A percentile compares a stretch with the other conserved stretches of the same genome.
Conservation (phyloP, 2,888 invertebrate species). For the Ormyrus rosae region DNA sequence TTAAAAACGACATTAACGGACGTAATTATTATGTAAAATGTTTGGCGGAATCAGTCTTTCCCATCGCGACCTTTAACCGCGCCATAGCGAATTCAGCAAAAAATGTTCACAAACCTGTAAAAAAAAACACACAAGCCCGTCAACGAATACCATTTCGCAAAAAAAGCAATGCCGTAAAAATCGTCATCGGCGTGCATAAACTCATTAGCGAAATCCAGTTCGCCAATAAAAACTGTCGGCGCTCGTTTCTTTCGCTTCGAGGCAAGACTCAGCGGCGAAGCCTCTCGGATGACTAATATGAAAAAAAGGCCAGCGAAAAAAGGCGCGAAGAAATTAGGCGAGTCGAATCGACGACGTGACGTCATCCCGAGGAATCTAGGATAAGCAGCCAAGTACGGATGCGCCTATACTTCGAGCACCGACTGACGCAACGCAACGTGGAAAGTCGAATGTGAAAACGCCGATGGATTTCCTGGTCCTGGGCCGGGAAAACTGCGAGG, state of each 20-base stretch:
- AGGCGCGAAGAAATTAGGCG: conserved; percentile 17
- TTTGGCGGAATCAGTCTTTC: too few species aligned
- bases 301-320: conserved; percentile 3
- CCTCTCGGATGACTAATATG: conserved; percentile 19
- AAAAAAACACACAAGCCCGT: too few species aligned
- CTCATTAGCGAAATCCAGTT: conserved; percentile 43
- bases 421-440: conserved; percentile 18
- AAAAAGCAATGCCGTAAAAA: too few species aligned
- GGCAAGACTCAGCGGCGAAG: not conserved
- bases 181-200: not conserved
- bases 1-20: too few species aligned
- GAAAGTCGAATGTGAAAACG: conserved; percentile 20
- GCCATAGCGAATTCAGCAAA: too few species aligned
- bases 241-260: not conserved
- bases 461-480: not conserved
- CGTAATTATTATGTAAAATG: too few species aligned
- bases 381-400: not conserved
- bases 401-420: not conserved
- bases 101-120: too few species aligned
- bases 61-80: too few species aligned
- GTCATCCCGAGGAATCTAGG: conserved; percentile 8
- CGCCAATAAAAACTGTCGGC: conserved; percentile 28
- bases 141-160: too few species aligned
- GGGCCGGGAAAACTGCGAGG: conserved; percentile 18
- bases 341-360: not conserved